Percentiles rank a stretch among this genome's conserved stretches.
Evolutionary conservation across 1,140 invertebrate genomes (phyloP).

Genomic region (Araneus ventricosus): DNA sequence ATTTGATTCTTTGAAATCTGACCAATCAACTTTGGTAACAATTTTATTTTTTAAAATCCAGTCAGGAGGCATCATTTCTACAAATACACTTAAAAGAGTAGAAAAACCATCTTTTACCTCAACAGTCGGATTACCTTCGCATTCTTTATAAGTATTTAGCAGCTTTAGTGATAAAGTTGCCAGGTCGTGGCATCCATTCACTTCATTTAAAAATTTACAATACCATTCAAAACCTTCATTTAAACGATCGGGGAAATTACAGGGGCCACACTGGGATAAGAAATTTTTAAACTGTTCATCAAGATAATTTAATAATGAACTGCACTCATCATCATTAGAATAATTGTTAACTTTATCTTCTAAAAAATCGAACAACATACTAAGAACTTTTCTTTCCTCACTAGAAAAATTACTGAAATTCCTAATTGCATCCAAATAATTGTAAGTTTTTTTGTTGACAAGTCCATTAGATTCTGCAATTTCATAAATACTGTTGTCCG

Average conservation of each 20-base stretch:
- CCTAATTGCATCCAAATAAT: slow-evolving; percentile 25
- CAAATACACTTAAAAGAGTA: slow-evolving; percentile 53
- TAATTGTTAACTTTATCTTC: slow-evolving; percentile 55
- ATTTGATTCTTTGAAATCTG: slow-evolving; percentile 41
- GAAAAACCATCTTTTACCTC: slow-evolving; percentile 60
- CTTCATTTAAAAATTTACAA: slow-evolving; percentile 46
- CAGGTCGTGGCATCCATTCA: slow-evolving; percentile 58
- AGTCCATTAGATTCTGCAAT: slow-evolving; percentile 67
- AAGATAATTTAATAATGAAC: background rate
- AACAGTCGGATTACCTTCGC: slow-evolving; percentile 55
- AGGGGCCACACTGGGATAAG: background rate
- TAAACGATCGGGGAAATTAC: background rate
- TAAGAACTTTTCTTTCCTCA: background rate
- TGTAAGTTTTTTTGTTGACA: slow-evolving; percentile 23
- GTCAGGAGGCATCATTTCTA: slow-evolving; percentile 41
- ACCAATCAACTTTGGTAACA: slow-evolving; percentile 80
- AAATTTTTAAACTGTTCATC: background rate
- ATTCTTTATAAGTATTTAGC: slow-evolving; percentile 59
- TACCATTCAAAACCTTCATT: slow-evolving; percentile 54
- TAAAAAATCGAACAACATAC: slow-evolving; percentile 12
- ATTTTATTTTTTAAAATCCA: slow-evolving; percentile 59
- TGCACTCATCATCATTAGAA: background rate
- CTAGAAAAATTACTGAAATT: background rate
- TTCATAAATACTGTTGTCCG: slow-evolving; percentile 86
- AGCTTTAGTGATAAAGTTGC: slow-evolving; percentile 28